These are phyloP conservation scores for Thysanoteuthis rhombus DNA, from an alignment of 2,888 invertebrate genomes.

Conservation along the genomic window DNA sequence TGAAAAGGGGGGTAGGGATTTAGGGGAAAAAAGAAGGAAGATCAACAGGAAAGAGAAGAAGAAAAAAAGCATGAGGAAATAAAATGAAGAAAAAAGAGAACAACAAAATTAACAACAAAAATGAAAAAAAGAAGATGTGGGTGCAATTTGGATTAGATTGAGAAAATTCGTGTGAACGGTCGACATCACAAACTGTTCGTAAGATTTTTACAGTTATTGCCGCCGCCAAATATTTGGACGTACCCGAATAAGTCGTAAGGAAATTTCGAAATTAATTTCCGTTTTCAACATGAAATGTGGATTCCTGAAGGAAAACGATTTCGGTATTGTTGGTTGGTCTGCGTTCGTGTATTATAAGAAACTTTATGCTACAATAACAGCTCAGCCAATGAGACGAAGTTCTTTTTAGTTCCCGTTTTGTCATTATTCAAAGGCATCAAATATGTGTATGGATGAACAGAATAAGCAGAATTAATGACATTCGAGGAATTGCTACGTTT, in stretches of 20 bases:
- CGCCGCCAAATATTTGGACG: neutral
- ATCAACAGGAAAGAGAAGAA: too few relatives aligned
- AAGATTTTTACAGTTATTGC: neutral
- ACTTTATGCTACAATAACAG: neutral
- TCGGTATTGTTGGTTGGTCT: neutral
- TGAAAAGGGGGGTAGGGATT: neutral
- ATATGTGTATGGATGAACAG: neutral
- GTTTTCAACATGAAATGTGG: neutral
- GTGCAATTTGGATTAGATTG: neutral
- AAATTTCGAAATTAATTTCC: neutral
- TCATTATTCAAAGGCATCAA: neutral
- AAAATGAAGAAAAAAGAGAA: neutral
- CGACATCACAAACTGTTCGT: neutral
- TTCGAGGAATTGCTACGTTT: neutral
- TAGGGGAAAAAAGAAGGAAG: too few relatives aligned
- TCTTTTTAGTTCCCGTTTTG: neutral
- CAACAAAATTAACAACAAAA: neutral
- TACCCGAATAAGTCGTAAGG: neutral
- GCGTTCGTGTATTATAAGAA: neutral
- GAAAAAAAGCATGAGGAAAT: too few relatives aligned
- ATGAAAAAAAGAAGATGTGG: neutral
- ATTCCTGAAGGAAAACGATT: neutral
- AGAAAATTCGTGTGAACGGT: neutral
- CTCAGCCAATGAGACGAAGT: neutral
- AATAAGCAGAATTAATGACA: neutral